Conservation (phyloP, 2,888 invertebrate species). For the Hemaris fuciformis region DNA sequence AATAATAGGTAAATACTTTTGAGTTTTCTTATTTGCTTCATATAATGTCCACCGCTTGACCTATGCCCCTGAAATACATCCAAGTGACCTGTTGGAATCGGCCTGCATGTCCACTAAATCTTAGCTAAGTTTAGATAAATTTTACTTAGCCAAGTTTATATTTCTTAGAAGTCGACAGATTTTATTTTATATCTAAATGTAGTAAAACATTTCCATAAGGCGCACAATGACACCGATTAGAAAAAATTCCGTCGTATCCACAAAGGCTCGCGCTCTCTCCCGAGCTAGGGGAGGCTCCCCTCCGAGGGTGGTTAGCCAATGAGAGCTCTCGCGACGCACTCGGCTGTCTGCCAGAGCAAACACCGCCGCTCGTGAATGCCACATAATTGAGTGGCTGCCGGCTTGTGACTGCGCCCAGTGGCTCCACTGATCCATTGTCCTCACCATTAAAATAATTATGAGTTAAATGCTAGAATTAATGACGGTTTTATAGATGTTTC, state of each 20-base stretch:
- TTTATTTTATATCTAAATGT: not conserved
- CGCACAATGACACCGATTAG: constrained; percentile 11
- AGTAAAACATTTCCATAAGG: not conserved
- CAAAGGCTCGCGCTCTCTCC: constrained; percentile 28
- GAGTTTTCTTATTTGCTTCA: too few species aligned
- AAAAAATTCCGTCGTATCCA: constrained; percentile 34
- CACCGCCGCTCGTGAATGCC: constrained; percentile 66
- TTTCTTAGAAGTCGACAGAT: too few species aligned
- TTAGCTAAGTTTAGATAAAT: too few species aligned
- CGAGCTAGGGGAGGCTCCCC: constrained; percentile 13
- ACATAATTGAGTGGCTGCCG: constrained; percentile 70
- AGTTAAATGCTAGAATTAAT: constrained; percentile 70
- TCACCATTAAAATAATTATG: constrained; percentile 70
- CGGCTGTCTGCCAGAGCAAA: constrained; percentile 56
- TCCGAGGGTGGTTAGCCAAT: constrained; percentile 49
- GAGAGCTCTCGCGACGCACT: constrained; percentile 58
- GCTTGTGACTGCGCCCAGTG: constrained; percentile 30
- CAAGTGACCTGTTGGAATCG: too few species aligned
- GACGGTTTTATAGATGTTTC: constrained; percentile 64
- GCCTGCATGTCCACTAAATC: too few species aligned
- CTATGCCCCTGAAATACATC: too few species aligned
- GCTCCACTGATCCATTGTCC: constrained; percentile 61
- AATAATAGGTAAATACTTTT: too few species aligned
- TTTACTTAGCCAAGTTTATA: too few species aligned
- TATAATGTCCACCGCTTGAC: too few species aligned